Evolutionary conservation across 1,140 invertebrate species (phyloP), one percentile per base, ranked within the genome.

Genomic region (Calliopsis andreniformis): DNA sequence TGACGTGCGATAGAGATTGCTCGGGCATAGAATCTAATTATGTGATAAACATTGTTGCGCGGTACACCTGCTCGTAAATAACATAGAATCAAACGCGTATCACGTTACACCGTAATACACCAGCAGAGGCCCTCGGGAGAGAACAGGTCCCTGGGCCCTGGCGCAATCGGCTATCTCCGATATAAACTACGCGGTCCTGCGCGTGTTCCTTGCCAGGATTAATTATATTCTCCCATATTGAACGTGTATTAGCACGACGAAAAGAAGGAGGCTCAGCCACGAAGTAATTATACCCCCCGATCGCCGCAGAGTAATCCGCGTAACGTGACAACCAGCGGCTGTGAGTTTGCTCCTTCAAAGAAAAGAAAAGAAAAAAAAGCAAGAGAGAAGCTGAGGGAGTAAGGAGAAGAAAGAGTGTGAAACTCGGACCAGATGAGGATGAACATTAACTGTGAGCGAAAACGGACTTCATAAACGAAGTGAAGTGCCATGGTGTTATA

Each of bases 41-140:
- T 71, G 76, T 67, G 83, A 85, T 84, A 85, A 85, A 85, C 83
- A 85, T 82, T 85, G 78, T 85, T 84, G 79, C 70, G 71, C 53
- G 49, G 49, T 81, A 76, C 83, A 85, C 83, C 83, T 82, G 76
- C 76, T 59, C 53, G 79, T 82, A 85, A 85, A 85, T 85, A 85
- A 85, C 67, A 85, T 85, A 79, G 83, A 82, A 85, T 85, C 79
- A 85, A 84, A 84, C 64, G 62, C 69, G 83, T 84, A 79, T 85
- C 83, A 32, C 35, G 83, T 85, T 85, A 85, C 83, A 79, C 78
- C 59, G 80, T 83, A 83, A 83, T 83, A 82, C 68, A 73, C 75
- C 53, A 42, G n/a, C n/a, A 12, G 47, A 45, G 63, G 66, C 42
- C 59, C 73, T 39, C 39, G 47, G 61, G 25, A 28, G 25, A 39